phyloP scores from a whole-genome alignment of 2,797 vertebrate genomes.

The Clangula hyemalis region DNA sequence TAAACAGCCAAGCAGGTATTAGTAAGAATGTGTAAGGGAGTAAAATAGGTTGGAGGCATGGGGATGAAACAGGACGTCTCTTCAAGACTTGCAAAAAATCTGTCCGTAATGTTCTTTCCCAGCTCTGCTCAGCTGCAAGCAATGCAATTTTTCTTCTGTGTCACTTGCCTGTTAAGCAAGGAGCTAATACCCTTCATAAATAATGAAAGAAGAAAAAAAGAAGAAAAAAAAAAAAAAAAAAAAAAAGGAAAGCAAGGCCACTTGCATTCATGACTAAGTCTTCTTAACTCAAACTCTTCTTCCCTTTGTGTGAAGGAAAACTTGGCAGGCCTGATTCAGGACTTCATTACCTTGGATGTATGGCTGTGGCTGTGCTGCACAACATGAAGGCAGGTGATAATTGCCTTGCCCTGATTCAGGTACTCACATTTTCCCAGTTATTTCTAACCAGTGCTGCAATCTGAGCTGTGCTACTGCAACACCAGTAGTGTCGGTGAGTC shows the following conservation, averaged over 20 bases:
- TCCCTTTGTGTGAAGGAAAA: background rate
- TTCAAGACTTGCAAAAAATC: background rate
- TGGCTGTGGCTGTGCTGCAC: background rate
- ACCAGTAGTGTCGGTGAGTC: no score
- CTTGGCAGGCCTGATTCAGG: accelerated
- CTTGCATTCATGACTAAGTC: background rate
- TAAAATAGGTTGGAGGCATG: background rate
- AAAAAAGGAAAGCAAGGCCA: background rate
- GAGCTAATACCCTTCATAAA: background rate
- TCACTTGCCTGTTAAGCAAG: background rate
- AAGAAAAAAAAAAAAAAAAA: background rate
- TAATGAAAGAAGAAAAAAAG: background rate
- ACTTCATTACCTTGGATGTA: background rate
- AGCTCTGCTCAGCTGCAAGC: background rate
- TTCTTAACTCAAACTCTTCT: background rate
- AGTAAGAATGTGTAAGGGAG: background rate
- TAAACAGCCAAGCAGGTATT: background rate
- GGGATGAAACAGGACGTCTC: background rate
- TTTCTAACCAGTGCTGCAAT: background rate
- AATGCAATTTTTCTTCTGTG: background rate
- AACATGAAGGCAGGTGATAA: background rate
- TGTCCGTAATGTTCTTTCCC: background rate
- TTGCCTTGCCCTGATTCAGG: background rate
- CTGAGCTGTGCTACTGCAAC: background rate
- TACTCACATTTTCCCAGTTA: background rate